Conservation (phyloP, 2,797 vertebrate genomes). For the Echeneis naucrates region DNA sequence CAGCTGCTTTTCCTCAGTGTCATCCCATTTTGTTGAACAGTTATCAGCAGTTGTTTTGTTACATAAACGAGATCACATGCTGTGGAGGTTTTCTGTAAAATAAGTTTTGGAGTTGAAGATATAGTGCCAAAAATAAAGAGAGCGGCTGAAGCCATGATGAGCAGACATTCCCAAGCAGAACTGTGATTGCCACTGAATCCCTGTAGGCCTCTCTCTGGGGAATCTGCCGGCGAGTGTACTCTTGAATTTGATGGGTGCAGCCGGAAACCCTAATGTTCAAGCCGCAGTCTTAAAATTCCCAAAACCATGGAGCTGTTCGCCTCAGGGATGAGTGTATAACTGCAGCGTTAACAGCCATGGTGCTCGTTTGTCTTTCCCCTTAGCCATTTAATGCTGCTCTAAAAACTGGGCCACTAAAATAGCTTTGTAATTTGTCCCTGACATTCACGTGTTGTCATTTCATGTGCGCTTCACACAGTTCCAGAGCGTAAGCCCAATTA, state of each 20-base stretch:
- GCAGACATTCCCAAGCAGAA: constrained; percentile 66
- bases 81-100: not conserved
- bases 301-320: constrained; percentile 51
- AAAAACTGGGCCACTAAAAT: constrained; percentile 10
- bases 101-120: constrained; percentile 23
- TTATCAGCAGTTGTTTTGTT: not conserved
- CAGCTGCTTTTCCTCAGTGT: constrained; percentile 38
- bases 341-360: constrained; percentile 47
- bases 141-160: constrained; percentile 52
- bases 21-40: constrained; percentile 14
- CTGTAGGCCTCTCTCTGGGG: constrained; percentile 59
- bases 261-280: constrained; percentile 67
- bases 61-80: constrained; percentile 2
- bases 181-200: constrained; percentile 59
- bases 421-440: not conserved
- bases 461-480: constrained; percentile 5
- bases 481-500: not conserved
- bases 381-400: constrained; percentile 23
- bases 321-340: constrained; percentile 56
- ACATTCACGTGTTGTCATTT: constrained; percentile 1
- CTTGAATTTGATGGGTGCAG: constrained; percentile 59
- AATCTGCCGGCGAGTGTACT: constrained; percentile 53
- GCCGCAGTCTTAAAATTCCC: constrained; percentile 63
- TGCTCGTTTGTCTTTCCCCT: constrained; percentile 45
- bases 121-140: constrained; percentile 47